Percentiles rank a stretch among this genome's conserved stretches.
phyloP scores from a whole-genome alignment of 2,113 vertebrate species.

The Sylvicapra grimmia region DNA sequence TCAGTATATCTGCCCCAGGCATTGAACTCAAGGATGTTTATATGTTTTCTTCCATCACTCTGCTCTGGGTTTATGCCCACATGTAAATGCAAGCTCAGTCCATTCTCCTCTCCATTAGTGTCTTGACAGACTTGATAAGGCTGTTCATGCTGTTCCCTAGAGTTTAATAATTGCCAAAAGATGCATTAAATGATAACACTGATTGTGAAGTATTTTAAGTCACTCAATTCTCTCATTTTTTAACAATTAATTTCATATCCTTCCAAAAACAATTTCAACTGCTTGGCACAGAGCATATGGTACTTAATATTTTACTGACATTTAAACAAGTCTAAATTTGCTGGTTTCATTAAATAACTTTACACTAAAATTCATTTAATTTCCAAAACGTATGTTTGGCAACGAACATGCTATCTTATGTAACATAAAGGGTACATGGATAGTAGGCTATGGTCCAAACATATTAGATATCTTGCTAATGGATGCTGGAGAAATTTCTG shows the following conservation, averaged over 20 bases:
- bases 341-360: conserved; percentile 43
- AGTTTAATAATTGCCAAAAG: conserved; percentile 70
- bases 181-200: conserved; percentile 59
- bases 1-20: neutral
- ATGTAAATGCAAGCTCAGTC: neutral
- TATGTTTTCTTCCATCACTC: neutral
- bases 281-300: neutral
- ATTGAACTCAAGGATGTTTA: neutral
- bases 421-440: neutral
- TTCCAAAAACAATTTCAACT: conserved; percentile 47
- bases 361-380: conserved; percentile 54
- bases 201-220: conserved; percentile 30
- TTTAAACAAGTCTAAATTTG: conserved; percentile 20
- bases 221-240: neutral
- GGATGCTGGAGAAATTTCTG: neutral
- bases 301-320: conserved; percentile 64
- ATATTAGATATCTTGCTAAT: neutral
- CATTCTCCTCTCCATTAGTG: conserved; percentile 62
- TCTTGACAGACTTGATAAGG: conserved; percentile 65
- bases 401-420: neutral
- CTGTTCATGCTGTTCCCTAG: conserved; percentile 29
- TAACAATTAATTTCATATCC: conserved; percentile 56
- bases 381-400: conserved; percentile 29
- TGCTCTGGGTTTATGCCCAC: conserved; percentile 21
- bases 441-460: neutral